Evolutionary conservation across 2,113 vertebrate genomes (phyloP).

Genomic region (Fulmarus glacialis): DNA sequence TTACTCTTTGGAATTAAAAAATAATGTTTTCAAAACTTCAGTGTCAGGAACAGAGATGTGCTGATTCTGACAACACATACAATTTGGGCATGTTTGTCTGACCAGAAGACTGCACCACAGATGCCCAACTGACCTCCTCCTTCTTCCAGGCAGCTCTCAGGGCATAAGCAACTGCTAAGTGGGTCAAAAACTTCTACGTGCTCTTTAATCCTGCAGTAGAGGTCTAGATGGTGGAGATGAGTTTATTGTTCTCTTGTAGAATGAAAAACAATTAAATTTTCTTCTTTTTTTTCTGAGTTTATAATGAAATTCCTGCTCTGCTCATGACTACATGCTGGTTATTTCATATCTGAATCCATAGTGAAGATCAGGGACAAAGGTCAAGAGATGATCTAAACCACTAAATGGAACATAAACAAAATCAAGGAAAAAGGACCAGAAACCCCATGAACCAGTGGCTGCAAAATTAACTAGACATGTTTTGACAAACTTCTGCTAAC

Average conservation of each 20-base stretch:
- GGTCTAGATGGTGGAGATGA: background rate
- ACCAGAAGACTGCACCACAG: background rate
- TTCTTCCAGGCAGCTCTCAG: background rate
- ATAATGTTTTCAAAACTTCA: background rate
- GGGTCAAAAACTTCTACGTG: background rate
- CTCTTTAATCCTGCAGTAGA: background rate
- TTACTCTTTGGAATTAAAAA: background rate
- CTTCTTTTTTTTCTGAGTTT: background rate
- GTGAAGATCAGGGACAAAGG: background rate
- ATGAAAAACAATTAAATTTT: background rate
- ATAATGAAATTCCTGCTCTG: background rate
- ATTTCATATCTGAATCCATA: background rate
- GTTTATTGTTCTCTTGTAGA: background rate
- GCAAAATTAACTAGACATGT: background rate
- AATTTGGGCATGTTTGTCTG: background rate
- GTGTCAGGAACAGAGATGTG: background rate
- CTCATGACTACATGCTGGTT: background rate
- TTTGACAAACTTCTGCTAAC: background rate
- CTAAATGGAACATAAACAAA: background rate
- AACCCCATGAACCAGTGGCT: rapidly evolving
- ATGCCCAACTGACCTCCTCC: rapidly evolving
- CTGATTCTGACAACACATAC: background rate
- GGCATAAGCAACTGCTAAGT: background rate
- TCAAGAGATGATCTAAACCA: background rate
- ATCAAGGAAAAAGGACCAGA: background rate